Conservation (phyloP, 2,888 invertebrate genomes). For the Parelbella ahira region DNA sequence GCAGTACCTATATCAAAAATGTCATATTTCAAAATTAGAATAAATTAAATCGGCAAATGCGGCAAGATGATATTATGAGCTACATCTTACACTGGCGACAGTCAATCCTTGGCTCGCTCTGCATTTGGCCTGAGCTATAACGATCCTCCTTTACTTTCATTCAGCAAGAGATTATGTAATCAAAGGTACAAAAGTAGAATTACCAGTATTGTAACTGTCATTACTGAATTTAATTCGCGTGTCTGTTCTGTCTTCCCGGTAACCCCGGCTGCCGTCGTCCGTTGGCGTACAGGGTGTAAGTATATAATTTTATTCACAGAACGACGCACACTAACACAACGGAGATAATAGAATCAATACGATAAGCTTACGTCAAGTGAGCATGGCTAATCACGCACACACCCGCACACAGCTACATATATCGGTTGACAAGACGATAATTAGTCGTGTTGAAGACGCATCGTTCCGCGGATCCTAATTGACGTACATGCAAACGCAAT, state of each 20-base stretch:
- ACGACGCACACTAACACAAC: slow-evolving; percentile 15
- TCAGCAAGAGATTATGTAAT: slow-evolving; percentile 25
- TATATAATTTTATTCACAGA: slow-evolving; percentile 20
- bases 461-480: slow-evolving; percentile 72
- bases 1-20: too few relatives aligned
- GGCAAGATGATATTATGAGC: too few relatives aligned
- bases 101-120: slow-evolving; percentile 3
- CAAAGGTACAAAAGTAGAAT: slow-evolving; percentile 20
- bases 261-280: slow-evolving; percentile 17
- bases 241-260: slow-evolving; percentile 23
- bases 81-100: slow-evolving; percentile 11
- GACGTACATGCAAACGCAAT: slow-evolving; percentile 79
- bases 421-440: slow-evolving; percentile 65
- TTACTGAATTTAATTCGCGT: slow-evolving; percentile 22
- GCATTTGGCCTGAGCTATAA: slow-evolving; percentile 18
- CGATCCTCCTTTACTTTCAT: slow-evolving; percentile 23
- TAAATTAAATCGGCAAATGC: too few relatives aligned
- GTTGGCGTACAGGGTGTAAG: slow-evolving; percentile 27
- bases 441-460: slow-evolving; percentile 72
- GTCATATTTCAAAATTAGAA: too few relatives aligned
- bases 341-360: slow-evolving; percentile 21
- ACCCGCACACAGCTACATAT: slow-evolving; percentile 8
- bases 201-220: slow-evolving; percentile 24
- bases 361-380: slow-evolving; percentile 26
- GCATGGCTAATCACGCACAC: slow-evolving; percentile 56